Evolutionary conservation across 2,113 vertebrate species (phyloP), one percentile per base, ranked within the genome.

Genomic region (Caranx melampygus): DNA sequence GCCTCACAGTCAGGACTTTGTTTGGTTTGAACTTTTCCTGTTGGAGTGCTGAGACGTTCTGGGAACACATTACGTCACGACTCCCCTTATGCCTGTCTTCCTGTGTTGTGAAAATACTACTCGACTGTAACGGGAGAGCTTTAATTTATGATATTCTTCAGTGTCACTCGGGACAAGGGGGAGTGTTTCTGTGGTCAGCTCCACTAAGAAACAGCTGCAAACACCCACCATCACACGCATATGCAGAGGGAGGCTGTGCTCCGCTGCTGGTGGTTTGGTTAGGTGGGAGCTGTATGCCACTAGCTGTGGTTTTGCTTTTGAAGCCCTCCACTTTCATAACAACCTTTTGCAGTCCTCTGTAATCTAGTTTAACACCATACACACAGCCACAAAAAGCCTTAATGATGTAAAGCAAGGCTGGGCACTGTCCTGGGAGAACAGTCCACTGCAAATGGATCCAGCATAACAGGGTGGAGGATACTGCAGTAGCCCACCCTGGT

Each of bases 231-330:
- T 55, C 44, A 55, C 71, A 66, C 58, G 77, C 65, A 68, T 35
- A 37, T 3, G 14, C 59, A 37, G 31, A 70, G 65, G 79, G 80
- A 68, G 78, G 78, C 44, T 78, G 20, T 75, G 34, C 31, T 44
- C 52, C 0, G 9, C 20, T 65, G 81, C 67, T 72, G 79, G 75
- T 67, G 82, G 83, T 82, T 77, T 74, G 78, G 83, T 87, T 78
- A 44, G 66, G 44, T 83, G 78, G 78, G 64, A 79, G 85, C 81
- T 81, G 73, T 62, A 34, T 26, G 81, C 78, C 62, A 61, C 81
- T 69, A 55, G 74, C 72, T 88, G 89, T 77, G 92, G 91, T 89
- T 88, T 84, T 12, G 57, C 72, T 86, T 91, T 92, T 92, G 87
- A 92, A 90, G 90, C 35, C 73, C 42, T 89, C 75, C n/a, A 59